These are phyloP conservation scores for Pachyuromys duprasi DNA, from an alignment of 2,797 vertebrate genomes.

Conservation along the genomic window DNA sequence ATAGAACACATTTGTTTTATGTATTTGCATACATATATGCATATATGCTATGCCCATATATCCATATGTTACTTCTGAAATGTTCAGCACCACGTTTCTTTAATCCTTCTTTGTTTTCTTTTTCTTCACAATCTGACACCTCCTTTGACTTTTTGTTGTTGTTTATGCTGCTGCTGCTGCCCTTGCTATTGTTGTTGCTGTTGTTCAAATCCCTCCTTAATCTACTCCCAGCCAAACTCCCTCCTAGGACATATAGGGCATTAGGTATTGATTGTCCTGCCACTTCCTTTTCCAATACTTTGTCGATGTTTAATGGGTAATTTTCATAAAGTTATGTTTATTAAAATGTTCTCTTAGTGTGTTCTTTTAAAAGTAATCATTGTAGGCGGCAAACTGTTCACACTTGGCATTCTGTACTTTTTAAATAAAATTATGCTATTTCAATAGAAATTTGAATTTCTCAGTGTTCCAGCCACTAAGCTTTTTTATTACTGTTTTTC, in stretches of 20 bases:
- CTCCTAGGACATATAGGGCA: background rate
- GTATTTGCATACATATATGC: background rate
- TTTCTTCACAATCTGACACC: background rate
- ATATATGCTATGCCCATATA: background rate
- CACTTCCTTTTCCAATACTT: constrained; percentile 36
- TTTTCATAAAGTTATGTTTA: constrained; percentile 35
- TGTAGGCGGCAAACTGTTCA: constrained; percentile 37
- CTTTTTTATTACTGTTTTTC: background rate
- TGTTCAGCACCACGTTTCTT: background rate
- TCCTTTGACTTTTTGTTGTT: background rate
- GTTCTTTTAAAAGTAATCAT: constrained; percentile 64
- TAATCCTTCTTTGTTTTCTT: background rate
- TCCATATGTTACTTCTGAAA: background rate
- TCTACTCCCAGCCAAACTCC: background rate
- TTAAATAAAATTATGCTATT: constrained; percentile 55
- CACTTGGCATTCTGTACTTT: constrained; percentile 50
- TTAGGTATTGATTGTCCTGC: background rate
- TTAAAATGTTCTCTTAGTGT: constrained; percentile 59
- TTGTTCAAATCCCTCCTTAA: background rate
- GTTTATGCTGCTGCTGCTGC: background rate
- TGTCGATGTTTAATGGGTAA: constrained; percentile 14
- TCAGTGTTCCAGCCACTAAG: constrained; percentile 31
- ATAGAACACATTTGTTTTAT: no score
- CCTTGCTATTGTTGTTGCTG: background rate
- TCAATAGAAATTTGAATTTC: constrained; percentile 54